These are phyloP conservation scores for Triplophysa yarkandensis DNA, from an alignment of 2,797 vertebrate genomes.

Conservation along the genomic window DNA sequence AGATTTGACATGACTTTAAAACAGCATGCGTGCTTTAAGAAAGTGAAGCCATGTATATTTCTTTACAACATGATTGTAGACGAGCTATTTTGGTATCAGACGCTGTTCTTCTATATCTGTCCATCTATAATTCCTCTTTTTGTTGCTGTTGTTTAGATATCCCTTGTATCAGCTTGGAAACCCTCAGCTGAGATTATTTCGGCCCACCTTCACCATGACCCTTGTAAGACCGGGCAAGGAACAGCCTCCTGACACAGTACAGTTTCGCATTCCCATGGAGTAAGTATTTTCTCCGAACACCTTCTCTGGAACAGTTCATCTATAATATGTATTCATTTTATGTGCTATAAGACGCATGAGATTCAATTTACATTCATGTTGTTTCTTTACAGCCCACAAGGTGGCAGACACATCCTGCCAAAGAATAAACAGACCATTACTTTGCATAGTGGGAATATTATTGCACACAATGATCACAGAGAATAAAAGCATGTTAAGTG, in stretches of 20 bases:
- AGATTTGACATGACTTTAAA: too few relatives aligned
- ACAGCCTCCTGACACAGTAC: conserved; percentile 87
- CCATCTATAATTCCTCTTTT: background rate
- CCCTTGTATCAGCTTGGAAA: conserved; percentile 90
- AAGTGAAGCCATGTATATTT: too few relatives aligned
- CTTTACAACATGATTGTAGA: too few relatives aligned
- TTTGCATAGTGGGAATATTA: conserved; percentile 13
- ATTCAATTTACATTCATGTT: background rate
- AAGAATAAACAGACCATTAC: conserved; percentile 21
- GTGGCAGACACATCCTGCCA: conserved; percentile 63
- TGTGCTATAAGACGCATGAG: background rate
- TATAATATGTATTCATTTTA: background rate
- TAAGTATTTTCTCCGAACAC: conserved; percentile 73
- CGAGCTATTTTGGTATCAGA: too few relatives aligned
- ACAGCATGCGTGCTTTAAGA: too few relatives aligned
- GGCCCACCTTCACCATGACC: conserved; percentile 87
- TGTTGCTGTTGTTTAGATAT: conserved; percentile 76
- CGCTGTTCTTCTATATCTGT: background rate
- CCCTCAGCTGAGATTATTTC: conserved; percentile 92
- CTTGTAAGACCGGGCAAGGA: conserved; percentile 88
- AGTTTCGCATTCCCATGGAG: conserved; percentile 94
- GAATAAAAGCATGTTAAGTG: conserved; percentile 18
- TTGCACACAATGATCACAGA: conserved; percentile 6
- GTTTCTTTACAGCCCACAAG: conserved; percentile 62
- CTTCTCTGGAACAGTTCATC: background rate